Base-by-base conservation (phyloP, 2,113 vertebrate genomes). In the Channa argus region DNA sequence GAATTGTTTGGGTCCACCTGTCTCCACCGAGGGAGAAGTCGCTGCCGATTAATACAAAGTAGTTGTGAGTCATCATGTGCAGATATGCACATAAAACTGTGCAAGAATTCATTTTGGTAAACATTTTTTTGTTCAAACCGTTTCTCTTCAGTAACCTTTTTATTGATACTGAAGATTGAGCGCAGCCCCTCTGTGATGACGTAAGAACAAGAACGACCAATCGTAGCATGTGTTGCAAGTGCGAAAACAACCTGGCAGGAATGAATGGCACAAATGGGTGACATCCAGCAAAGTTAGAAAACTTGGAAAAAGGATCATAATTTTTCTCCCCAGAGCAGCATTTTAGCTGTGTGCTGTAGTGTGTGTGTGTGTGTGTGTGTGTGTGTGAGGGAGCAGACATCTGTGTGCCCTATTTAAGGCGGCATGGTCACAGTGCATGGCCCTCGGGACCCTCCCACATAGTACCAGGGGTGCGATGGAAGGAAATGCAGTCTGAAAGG, bases 351-450 rank as follows among this genome's bases (percentile, higher is more conserved):
- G 55, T 78, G 72, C 59, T 13, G 5, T 7, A 12, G 63, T 83
- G 85, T 87, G 71, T 85, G 80, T 87, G 66, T 34, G 71, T 85
- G 80, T 87, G 66, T 34, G 56, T 60, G 68, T 36, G 34, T 74
- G 46, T 74, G 68, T 77, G 76, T 87, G 86, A 77, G 76, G 85
- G 86, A 77, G 73, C 55, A 24, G 55, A 79, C 68, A 80, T 86
- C 73, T 51, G 58, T 77, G 62, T 70, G 72, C 62, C 58, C 78
- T 86, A 79, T 89, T 88, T 77, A 62, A 65, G 74, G 76, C 2
- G 13, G 47, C 38, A 6, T 47, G 78, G 71, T 72, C 71, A 15
- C 64, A 67, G 63, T 36, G 63, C 76, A 14, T 1, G 58, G 67
- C 76, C 72, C 8, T 83, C 79, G 43, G 73, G 82, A 89, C 83